A percentile compares a stretch with the other conserved stretches of the same genome.
Conservation (phyloP, 2,113 vertebrate genomes). For the Alaudala cheleensis region DNA sequence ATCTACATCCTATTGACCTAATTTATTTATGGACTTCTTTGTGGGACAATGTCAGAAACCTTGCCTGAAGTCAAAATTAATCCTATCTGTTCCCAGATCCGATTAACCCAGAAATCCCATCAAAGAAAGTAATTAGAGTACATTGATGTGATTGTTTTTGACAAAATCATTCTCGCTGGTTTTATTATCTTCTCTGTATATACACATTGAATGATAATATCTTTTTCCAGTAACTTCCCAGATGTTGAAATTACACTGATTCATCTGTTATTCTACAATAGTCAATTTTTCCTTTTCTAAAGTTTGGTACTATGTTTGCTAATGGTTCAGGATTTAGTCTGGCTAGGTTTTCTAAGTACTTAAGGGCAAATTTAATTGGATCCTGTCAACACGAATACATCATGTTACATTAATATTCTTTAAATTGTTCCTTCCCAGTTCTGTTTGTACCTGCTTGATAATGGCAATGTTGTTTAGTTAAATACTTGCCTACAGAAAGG, state of each 20-base stretch:
- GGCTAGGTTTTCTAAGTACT: not conserved
- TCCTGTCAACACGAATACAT: not conserved
- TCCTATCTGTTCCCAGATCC: not conserved
- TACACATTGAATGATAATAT: not conserved
- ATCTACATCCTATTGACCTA: not conserved
- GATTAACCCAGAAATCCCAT: conserved; percentile 23
- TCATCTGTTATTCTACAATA: not conserved
- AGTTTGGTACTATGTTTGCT: not conserved
- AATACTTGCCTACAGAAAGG: not conserved
- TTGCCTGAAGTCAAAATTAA: conserved; percentile 44
- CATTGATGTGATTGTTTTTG: not conserved
- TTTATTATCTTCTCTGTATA: not conserved
- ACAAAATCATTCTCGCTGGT: not conserved
- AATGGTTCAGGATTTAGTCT: not conserved
- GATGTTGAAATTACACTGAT: not conserved
- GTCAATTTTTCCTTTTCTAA: not conserved
- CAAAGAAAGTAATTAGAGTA: conserved; percentile 32
- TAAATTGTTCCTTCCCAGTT: not conserved
- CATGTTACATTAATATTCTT: not conserved
- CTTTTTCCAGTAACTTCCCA: not conserved
- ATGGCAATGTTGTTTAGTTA: not conserved
- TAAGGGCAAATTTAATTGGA: conserved; percentile 31
- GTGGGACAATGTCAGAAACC: conserved; percentile 11
- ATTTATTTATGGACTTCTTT: conserved; percentile 2
- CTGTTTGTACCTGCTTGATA: not conserved